Conservation (phyloP, 1,140 invertebrate species). For the Neodiprion pinetum region DNA sequence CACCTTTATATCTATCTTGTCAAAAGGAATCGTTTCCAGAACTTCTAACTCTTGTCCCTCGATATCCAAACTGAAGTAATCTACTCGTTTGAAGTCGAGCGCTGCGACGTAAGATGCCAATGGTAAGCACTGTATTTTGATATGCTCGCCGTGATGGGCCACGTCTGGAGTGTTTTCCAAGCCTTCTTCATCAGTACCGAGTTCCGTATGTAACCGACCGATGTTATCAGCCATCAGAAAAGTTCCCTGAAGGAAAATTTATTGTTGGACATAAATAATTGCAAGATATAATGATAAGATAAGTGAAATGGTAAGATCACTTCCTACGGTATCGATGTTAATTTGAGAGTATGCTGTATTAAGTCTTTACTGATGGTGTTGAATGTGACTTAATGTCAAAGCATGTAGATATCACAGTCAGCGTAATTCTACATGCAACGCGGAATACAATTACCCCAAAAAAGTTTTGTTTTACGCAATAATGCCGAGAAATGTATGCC, state of each 20-base stretch:
- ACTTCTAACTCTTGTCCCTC: slow-evolving; percentile 66
- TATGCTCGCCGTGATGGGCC: slow-evolving; percentile 37
- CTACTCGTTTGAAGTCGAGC: slow-evolving; percentile 49
- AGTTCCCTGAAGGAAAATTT: slow-evolving; percentile 31
- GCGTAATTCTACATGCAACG: no score
- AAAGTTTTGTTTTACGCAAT: no score
- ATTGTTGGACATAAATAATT: no score
- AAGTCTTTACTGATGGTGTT: no score
- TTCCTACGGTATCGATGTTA: no score
- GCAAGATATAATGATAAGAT: no score
- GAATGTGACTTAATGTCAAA: no score
- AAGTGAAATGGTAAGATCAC: no score
- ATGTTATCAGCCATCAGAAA: slow-evolving; percentile 47
- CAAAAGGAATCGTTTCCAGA: slow-evolving; percentile 63
- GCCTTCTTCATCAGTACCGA: slow-evolving; percentile 16
- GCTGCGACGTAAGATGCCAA: slow-evolving; percentile 61
- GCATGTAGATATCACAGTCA: no score
- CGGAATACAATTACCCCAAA: no score
- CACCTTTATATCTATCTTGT: slow-evolving; percentile 59
- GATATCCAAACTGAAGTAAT: slow-evolving; percentile 63
- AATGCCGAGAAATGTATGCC: no score
- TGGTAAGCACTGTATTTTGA: slow-evolving; percentile 64
- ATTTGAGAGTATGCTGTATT: no score
- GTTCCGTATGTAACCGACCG: slow-evolving; percentile 38
- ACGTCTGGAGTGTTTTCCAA: slow-evolving; percentile 35